phyloP scores from a whole-genome alignment of 2,888 invertebrate genomes.

The Tryphoninae sp. region DNA sequence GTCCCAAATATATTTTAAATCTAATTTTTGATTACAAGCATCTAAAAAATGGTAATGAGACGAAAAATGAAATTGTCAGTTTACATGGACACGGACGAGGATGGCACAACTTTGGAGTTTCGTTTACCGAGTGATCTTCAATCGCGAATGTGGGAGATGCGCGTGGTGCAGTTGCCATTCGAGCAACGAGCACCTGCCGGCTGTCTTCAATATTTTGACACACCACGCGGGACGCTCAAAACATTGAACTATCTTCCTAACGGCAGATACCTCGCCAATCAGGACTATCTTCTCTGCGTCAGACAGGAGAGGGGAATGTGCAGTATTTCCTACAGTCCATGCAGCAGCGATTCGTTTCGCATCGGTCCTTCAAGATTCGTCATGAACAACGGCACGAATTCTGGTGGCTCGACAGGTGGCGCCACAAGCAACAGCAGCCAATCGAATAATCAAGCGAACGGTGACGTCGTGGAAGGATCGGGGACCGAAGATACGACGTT shows the following conservation, averaged over 20 bases:
- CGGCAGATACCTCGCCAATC: slow-evolving; percentile 90
- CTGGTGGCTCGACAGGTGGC: slow-evolving; percentile 21
- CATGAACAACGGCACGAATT: slow-evolving; percentile 43
- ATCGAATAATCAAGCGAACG: slow-evolving; percentile 63
- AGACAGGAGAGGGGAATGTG: slow-evolving; percentile 88
- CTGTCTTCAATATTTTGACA: slow-evolving; percentile 89
- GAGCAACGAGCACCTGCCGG: slow-evolving; percentile 89
- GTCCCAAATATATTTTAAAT: too few species aligned
- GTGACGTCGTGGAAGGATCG: slow-evolving; percentile 75
- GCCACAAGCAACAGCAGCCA: slow-evolving; percentile 35
- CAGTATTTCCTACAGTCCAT: slow-evolving; percentile 89
- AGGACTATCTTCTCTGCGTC: slow-evolving; percentile 90
- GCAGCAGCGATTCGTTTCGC: slow-evolving; percentile 89
- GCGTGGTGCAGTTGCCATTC: slow-evolving; percentile 89
- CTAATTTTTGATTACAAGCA: too few species aligned
- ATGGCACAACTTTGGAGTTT: slow-evolving; percentile 82
- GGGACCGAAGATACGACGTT: slow-evolving; percentile 80
- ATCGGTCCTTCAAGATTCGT: slow-evolving; percentile 84
- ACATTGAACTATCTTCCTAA: slow-evolving; percentile 93
- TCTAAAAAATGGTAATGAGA: not conserved
- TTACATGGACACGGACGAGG: slow-evolving; percentile 86
- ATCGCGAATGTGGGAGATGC: slow-evolving; percentile 90
- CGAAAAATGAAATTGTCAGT: slow-evolving; percentile 80
- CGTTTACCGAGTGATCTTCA: slow-evolving; percentile 85
- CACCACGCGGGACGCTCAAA: slow-evolving; percentile 85